Evolutionary conservation across 2,888 invertebrate species (phyloP).

Genomic region (Phortica magna): DNA sequence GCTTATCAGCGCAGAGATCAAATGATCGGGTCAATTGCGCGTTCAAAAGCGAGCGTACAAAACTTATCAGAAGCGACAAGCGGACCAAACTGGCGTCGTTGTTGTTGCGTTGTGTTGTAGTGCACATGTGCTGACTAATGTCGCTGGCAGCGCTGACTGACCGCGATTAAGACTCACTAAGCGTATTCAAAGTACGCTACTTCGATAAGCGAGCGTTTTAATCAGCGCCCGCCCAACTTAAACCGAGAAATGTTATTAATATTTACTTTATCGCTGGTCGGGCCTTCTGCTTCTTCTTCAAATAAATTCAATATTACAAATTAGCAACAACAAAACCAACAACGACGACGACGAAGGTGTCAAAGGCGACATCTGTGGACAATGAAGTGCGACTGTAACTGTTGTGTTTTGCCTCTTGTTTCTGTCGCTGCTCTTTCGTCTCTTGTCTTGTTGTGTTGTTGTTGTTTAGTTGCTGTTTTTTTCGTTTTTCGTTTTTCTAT

Average conservation of each 20-base stretch:
- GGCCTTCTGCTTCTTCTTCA: too few relatives aligned
- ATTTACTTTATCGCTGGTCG: too few relatives aligned
- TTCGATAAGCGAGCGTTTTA: too few relatives aligned
- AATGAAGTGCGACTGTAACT: slow-evolving; percentile 17
- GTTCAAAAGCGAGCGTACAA: slow-evolving; percentile 34
- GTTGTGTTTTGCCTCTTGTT: neutral
- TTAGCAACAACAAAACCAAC: neutral
- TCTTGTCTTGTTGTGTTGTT: neutral
- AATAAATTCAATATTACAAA: neutral
- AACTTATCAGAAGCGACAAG: slow-evolving; percentile 24
- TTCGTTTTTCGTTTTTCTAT: slow-evolving; percentile 1
- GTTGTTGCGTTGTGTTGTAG: neutral
- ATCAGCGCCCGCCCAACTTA: too few relatives aligned
- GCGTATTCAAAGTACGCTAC: too few relatives aligned
- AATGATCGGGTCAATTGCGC: slow-evolving; percentile 59
- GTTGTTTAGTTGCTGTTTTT: neutral
- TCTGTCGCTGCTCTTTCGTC: slow-evolving; percentile 2
- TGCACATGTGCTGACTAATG: slow-evolving; percentile 55
- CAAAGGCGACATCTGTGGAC: too few relatives aligned
- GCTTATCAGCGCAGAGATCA: slow-evolving; percentile 54
- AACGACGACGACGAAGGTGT: neutral
- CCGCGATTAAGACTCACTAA: too few relatives aligned
- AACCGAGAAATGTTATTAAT: too few relatives aligned
- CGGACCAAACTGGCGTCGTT: slow-evolving; percentile 51
- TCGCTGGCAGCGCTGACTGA: neutral